Conservation (phyloP, 2,888 invertebrate species). For the Laspeyria flexula region DNA sequence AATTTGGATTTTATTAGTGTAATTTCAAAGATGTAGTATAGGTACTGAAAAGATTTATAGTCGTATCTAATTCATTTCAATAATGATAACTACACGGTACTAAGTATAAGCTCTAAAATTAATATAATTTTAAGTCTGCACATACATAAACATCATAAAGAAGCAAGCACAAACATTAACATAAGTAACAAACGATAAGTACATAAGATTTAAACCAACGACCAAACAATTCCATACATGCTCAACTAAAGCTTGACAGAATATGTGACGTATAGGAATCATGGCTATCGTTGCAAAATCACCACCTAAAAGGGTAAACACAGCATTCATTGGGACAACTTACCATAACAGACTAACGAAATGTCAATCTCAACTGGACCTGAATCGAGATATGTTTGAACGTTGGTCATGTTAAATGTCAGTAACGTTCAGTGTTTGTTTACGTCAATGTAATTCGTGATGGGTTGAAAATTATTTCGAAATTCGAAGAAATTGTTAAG, state of each 20-base stretch:
- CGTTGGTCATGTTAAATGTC: constrained; percentile 39
- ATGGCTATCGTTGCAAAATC: constrained; percentile 34
- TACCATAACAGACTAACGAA: constrained; percentile 53
- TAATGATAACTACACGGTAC: background rate
- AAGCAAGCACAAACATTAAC: background rate
- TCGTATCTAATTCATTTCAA: constrained; percentile 18
- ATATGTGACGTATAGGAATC: constrained; percentile 3
- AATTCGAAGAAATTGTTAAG: constrained; percentile 12
- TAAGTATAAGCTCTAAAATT: no score
- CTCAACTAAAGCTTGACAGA: background rate
- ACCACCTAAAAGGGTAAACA: constrained; percentile 28
- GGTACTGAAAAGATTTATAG: constrained; percentile 15
- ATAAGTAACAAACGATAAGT: background rate
- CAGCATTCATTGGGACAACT: constrained; percentile 24
- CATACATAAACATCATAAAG: no score
- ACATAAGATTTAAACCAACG: background rate
- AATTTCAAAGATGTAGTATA: constrained; percentile 29
- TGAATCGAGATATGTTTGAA: constrained; percentile 25
- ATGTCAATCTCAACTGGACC: constrained; percentile 51
- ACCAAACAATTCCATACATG: background rate
- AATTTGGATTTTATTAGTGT: constrained; percentile 34
- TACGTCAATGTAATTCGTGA: constrained; percentile 25
- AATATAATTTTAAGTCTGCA: no score
- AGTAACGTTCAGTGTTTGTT: constrained; percentile 20
- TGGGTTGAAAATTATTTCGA: constrained; percentile 26